Evolutionary conservation across 2,797 vertebrate species (phyloP).

Genomic region (Dermochelys coriacea): DNA sequence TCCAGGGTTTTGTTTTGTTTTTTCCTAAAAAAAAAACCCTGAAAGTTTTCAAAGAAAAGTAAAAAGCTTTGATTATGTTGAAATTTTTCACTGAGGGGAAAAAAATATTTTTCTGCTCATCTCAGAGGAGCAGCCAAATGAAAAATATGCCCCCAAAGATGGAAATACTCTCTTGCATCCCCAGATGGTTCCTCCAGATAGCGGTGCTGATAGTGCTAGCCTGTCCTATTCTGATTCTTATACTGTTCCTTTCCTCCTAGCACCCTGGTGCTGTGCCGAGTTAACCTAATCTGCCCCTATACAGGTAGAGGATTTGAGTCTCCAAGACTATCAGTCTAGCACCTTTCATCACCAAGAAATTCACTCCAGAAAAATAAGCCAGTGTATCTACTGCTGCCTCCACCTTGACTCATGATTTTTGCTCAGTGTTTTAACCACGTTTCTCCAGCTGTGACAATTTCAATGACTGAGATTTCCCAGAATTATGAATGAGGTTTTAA

Average conservation of each 20-base stretch:
- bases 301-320: not conserved
- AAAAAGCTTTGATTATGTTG: not conserved
- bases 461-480: not conserved
- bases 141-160: not conserved
- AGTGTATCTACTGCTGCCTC: not conserved
- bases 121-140: not conserved
- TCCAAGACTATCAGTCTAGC: not conserved
- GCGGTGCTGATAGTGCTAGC: not conserved
- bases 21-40: not conserved
- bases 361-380: not conserved
- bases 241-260: not conserved
- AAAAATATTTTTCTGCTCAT: not conserved
- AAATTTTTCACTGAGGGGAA: not conserved
- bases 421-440: not conserved
- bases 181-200: not conserved
- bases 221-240: not conserved
- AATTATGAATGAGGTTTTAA: slow-evolving; percentile 43
- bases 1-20: not conserved
- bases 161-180: not conserved
- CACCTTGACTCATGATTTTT: not conserved
- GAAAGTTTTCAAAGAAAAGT: not conserved
- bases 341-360: not conserved
- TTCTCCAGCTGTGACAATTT: not conserved
- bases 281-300: too few relatives aligned
- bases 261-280: too few relatives aligned